These are phyloP conservation scores for Leptopilina syphax DNA, from an alignment of 2,888 invertebrate species.

Conservation along the genomic window DNA sequence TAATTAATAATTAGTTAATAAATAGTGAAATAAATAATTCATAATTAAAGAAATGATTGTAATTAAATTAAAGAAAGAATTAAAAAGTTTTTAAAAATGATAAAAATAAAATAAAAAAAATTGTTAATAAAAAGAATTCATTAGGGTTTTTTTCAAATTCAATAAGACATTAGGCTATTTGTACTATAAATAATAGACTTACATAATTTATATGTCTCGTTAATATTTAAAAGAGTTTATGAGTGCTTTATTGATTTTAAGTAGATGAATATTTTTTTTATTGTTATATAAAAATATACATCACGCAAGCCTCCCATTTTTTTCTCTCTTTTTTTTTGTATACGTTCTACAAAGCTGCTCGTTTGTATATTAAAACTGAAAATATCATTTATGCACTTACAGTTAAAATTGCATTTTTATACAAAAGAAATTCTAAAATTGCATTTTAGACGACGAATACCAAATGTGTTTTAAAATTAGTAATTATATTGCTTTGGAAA, in stretches of 20 bases:
- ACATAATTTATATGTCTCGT: neutral
- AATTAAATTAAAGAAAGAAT: too few species aligned
- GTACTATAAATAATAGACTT: neutral
- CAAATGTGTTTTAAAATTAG: too few species aligned
- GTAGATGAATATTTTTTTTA: neutral
- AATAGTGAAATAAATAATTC: too few species aligned
- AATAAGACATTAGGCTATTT: neutral
- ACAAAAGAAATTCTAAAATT: too few species aligned
- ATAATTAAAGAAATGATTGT: too few species aligned
- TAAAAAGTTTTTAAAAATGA: too few species aligned
- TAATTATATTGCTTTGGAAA: too few species aligned
- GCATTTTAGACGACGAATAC: too few species aligned
- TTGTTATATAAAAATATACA: neutral
- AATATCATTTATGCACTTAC: neutral
- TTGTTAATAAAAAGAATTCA: too few species aligned
- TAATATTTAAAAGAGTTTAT: slow-evolving; percentile 1
- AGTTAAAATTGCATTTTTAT: neutral
- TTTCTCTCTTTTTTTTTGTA: neutral
- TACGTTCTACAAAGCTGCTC: neutral
- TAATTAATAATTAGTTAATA: too few species aligned
- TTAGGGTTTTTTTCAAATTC: neutral
- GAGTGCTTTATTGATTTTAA: slow-evolving; percentile 2
- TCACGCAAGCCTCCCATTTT: neutral
- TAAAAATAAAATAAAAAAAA: too few species aligned
- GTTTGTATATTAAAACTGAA: neutral